Percentiles rank a stretch among this genome's conserved stretches.
phyloP scores from a whole-genome alignment of 2,888 invertebrate species.

The Volucella inanis region DNA sequence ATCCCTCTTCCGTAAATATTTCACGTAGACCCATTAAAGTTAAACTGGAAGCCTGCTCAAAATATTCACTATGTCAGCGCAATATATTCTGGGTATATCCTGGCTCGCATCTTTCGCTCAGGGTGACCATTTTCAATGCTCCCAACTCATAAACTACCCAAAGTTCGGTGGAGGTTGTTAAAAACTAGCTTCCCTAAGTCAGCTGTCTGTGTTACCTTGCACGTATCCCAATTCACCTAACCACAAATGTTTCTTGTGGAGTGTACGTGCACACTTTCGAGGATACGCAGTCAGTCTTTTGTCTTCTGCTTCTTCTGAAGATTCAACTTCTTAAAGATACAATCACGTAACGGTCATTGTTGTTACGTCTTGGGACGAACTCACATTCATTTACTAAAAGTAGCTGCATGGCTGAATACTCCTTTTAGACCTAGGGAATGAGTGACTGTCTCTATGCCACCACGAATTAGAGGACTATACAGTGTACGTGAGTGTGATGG shows the following conservation, averaged over 20 bases:
- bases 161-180: neutral
- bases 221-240: conserved; percentile 28
- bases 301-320: neutral
- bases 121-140: conserved; percentile 5
- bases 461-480: conserved; percentile 5
- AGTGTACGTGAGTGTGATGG: conserved; percentile 19
- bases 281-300: conserved; percentile 26
- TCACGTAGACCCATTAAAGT: conserved; percentile 19
- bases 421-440: neutral
- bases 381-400: conserved; percentile 47
- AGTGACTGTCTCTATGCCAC: conserved; percentile 14
- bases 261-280: conserved; percentile 41
- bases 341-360: conserved; percentile 62
- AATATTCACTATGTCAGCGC: conserved; percentile 12
- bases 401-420: conserved; percentile 47
- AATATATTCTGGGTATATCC: neutral
- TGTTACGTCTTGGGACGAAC: conserved; percentile 26
- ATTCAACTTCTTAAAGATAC: conserved; percentile 4
- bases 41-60: conserved; percentile 6
- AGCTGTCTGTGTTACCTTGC: neutral
- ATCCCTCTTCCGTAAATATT: neutral
- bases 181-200: neutral
- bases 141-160: conserved; percentile 7
- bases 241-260: conserved; percentile 49
- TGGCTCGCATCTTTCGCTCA: neutral